Conservation (phyloP, 2,113 vertebrate genomes). For the Loxodonta africana region DNA sequence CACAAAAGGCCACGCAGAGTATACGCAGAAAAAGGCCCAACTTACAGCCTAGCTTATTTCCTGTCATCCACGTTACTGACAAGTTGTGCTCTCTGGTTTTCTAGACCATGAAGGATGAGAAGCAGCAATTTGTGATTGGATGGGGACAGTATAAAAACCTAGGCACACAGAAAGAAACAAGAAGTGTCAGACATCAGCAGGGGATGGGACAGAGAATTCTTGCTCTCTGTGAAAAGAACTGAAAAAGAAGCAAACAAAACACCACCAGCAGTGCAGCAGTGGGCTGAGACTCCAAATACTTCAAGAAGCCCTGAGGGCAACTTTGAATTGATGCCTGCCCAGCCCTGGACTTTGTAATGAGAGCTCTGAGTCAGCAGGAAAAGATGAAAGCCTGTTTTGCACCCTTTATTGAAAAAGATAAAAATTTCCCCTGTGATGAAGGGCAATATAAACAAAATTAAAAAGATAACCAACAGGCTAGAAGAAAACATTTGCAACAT, state of each 20-base stretch:
- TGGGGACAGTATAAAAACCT: background rate
- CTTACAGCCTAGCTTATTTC: background rate
- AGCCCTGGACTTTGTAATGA: background rate
- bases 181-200: background rate
- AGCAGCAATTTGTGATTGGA: background rate
- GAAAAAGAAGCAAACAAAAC: background rate
- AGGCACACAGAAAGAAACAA: background rate
- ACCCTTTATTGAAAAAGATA: background rate
- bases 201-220: background rate
- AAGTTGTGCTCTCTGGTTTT: background rate
- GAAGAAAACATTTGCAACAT: background rate
- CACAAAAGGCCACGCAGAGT: background rate
- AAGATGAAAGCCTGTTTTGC: too few relatives aligned
- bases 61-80: background rate
- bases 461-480: background rate
- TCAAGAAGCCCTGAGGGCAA: background rate
- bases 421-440: background rate
- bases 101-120: background rate
- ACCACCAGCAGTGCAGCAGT: background rate
- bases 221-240: fast-evolving
- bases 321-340: background rate
- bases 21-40: background rate
- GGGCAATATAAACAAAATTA: background rate
- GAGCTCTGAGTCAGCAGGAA: background rate
- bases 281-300: background rate